phyloP scores from a whole-genome alignment of 2,113 vertebrate genomes.

The Gulo gulo region DNA sequence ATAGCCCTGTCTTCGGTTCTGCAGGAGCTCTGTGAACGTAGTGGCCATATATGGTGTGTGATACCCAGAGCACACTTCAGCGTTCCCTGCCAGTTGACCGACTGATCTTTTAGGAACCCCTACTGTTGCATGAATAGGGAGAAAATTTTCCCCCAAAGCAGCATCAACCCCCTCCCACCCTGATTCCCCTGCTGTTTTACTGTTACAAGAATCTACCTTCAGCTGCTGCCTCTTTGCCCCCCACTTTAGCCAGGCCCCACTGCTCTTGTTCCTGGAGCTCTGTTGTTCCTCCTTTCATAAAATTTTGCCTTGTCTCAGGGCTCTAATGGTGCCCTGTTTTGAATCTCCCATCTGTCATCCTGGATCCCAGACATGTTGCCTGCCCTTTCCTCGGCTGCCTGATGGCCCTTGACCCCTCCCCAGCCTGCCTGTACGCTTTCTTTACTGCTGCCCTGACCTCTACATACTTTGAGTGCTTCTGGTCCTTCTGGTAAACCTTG shows the following conservation, averaged over 20 bases:
- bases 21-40: background rate
- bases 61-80: background rate
- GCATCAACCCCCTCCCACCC: background rate
- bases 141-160: background rate
- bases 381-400: background rate
- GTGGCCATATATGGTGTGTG: background rate
- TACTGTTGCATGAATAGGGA: background rate
- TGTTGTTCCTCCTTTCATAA: background rate
- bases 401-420: conserved; percentile 33
- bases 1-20: background rate
- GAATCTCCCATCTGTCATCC: conserved; percentile 47
- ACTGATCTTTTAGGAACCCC: background rate
- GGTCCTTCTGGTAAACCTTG: background rate
- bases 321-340: background rate
- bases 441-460: background rate
- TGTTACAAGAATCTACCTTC: background rate
- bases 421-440: background rate
- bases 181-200: background rate
- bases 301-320: background rate
- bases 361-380: background rate
- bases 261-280: background rate
- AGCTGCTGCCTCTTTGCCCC: background rate
- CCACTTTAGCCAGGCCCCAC: background rate
- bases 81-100: background rate
- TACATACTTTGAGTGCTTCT: conserved; percentile 18